Conservation (phyloP, 1,140 invertebrate genomes). For the Physella acuta region DNA sequence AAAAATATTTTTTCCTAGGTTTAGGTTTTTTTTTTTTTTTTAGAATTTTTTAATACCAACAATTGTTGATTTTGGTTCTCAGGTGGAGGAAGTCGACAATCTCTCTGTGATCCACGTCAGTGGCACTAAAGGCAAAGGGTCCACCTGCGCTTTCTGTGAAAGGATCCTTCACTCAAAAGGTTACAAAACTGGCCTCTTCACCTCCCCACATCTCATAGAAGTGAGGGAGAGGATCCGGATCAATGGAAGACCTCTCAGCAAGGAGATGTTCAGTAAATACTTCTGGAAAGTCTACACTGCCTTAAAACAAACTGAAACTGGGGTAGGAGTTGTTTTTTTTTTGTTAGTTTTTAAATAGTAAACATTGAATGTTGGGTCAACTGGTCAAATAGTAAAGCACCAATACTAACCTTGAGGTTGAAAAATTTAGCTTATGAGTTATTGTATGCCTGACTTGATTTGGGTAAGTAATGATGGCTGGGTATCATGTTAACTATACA, state of each 20-base stretch:
- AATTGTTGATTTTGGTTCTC: conserved; percentile 24
- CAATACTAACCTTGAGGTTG: too few species aligned
- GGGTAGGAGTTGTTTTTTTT: too few species aligned
- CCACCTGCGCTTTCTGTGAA: conserved; percentile 91
- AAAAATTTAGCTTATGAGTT: too few species aligned
- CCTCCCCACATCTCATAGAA: conserved; percentile 89
- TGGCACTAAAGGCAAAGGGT: conserved; percentile 92
- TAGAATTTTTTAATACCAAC: too few species aligned
- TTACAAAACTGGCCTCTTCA: conserved; percentile 88
- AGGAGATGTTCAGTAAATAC: conserved; percentile 74
- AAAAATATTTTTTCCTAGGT: not conserved
- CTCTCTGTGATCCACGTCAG: conserved; percentile 89
- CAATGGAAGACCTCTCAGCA: conserved; percentile 76
- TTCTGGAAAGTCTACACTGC: conserved; percentile 84
- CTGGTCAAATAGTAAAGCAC: too few species aligned
- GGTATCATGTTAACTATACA: too few species aligned
- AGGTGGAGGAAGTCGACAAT: conserved; percentile 59
- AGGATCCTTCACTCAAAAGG: conserved; percentile 83
- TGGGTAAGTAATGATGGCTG: too few species aligned
- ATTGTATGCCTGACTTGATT: too few species aligned
- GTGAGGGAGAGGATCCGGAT: conserved; percentile 92
- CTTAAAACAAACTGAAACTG: conserved; percentile 53
- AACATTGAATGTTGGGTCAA: too few species aligned
- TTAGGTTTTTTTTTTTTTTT: not conserved
- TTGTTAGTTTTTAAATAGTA: too few species aligned